Evolutionary conservation across 2,797 vertebrate species (phyloP).

Genomic region (Coregonus ussuriensis): DNA sequence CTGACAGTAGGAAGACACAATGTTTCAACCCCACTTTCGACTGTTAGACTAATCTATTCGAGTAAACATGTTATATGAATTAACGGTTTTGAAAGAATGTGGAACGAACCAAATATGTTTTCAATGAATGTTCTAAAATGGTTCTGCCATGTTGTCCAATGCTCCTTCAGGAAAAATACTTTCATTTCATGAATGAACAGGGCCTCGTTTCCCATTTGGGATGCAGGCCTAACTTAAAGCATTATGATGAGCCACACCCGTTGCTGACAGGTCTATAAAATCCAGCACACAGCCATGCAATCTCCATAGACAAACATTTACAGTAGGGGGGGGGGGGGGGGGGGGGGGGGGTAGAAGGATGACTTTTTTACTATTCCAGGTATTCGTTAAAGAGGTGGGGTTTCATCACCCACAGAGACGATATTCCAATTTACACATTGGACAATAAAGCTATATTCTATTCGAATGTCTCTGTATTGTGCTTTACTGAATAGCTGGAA

Average conservation of each 20-base stretch:
- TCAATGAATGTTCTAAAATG: constrained; percentile 87
- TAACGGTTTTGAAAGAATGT: constrained; percentile 9
- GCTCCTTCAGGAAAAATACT: constrained; percentile 68
- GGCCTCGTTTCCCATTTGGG: constrained; percentile 12
- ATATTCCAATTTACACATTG: too few relatives aligned
- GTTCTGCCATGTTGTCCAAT: constrained; percentile 81
- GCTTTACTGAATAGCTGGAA: background rate
- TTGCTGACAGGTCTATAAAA: too few relatives aligned
- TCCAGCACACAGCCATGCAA: too few relatives aligned
- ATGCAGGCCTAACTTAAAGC: too few relatives aligned
- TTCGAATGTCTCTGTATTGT: background rate
- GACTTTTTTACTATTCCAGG: too few relatives aligned
- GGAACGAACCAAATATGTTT: constrained; percentile 73
- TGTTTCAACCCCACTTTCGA: background rate
- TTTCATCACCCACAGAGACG: too few relatives aligned
- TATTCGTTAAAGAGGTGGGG: too few relatives aligned
- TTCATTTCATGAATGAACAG: constrained; percentile 81
- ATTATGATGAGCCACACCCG: too few relatives aligned
- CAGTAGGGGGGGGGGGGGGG: too few relatives aligned
- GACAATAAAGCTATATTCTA: too few relatives aligned
- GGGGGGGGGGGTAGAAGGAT: too few relatives aligned
- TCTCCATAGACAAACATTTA: too few relatives aligned
- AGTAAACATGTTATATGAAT: background rate
- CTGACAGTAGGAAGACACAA: background rate
- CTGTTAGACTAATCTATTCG: background rate